Evolutionary conservation across 2,113 vertebrate species (phyloP).

Genomic region (Regulus satrapa): DNA sequence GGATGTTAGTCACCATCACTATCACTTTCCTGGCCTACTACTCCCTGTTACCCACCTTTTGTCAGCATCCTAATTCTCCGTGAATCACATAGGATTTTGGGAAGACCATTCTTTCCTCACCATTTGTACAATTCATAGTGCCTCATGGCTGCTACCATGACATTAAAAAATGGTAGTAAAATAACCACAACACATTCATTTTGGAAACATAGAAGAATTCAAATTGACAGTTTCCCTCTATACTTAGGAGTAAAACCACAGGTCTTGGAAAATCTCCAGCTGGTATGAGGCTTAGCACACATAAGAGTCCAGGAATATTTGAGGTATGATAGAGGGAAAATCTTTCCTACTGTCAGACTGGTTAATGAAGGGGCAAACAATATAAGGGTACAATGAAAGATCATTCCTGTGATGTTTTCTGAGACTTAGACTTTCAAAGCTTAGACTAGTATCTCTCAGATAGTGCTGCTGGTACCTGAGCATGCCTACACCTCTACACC

Average conservation of each 20-base stretch:
- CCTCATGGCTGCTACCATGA: not conserved
- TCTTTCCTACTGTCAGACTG: not conserved
- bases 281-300: not conserved
- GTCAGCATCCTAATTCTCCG: not conserved
- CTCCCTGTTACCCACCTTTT: conserved; percentile 13
- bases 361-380: not conserved
- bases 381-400: not conserved
- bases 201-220: conserved; percentile 34
- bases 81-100: conserved; percentile 25
- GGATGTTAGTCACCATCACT: conserved; percentile 41
- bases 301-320: not conserved
- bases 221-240: conserved; percentile 39
- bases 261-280: conserved; percentile 34
- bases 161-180: conserved; percentile 10
- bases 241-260: conserved; percentile 45
- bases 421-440: not conserved
- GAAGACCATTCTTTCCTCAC: not conserved
- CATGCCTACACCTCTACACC: not conserved
- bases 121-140: not conserved
- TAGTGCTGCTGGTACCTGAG: not conserved
- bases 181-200: conserved; percentile 24
- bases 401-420: not conserved
- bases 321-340: conserved; percentile 5
- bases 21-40: not conserved
- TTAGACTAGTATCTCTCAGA: not conserved